These are phyloP conservation scores for Callorhinus ursinus DNA, from an alignment of 2,113 vertebrate species.

Conservation along the genomic window DNA sequence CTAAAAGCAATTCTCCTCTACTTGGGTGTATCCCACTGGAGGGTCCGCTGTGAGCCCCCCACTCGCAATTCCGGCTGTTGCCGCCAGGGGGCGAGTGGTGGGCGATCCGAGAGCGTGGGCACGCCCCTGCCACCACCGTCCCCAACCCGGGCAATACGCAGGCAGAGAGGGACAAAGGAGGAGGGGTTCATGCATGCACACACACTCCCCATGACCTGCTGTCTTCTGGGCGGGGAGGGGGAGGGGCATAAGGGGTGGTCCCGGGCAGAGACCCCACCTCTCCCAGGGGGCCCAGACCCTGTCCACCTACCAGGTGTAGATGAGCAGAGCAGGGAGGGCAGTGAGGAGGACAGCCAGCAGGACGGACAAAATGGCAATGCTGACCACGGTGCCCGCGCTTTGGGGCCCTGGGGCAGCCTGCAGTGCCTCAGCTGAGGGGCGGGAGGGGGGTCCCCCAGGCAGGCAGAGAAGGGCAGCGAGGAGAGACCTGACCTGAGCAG, in stretches of 20 bases:
- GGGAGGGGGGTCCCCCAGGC: background rate
- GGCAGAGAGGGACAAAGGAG: no score
- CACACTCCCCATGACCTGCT: background rate
- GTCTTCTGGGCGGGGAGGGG: background rate
- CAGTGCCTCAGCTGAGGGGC: slow-evolving; percentile 51
- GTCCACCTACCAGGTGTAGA: slow-evolving; percentile 55
- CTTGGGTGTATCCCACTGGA: no score
- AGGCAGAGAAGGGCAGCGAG: background rate
- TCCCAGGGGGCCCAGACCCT: background rate
- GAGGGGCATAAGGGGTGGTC: background rate
- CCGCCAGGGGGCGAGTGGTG: slow-evolving; percentile 12
- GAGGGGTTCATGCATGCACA: background rate
- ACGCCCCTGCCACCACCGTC: background rate
- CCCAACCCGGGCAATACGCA: fast-evolving
- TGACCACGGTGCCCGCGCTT: slow-evolving; percentile 37
- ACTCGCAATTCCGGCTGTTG: background rate
- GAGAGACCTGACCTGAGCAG: background rate
- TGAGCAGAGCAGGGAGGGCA: slow-evolving; percentile 57
- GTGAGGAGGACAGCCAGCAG: slow-evolving; percentile 82
- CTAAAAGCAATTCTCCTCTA: background rate
- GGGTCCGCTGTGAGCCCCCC: fast-evolving
- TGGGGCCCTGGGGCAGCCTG: fast-evolving
- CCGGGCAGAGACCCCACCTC: background rate
- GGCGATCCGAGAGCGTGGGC: background rate
- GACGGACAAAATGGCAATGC: slow-evolving; percentile 82